Conservation (phyloP, 1,140 invertebrate species). For the Papilio dardanus region DNA sequence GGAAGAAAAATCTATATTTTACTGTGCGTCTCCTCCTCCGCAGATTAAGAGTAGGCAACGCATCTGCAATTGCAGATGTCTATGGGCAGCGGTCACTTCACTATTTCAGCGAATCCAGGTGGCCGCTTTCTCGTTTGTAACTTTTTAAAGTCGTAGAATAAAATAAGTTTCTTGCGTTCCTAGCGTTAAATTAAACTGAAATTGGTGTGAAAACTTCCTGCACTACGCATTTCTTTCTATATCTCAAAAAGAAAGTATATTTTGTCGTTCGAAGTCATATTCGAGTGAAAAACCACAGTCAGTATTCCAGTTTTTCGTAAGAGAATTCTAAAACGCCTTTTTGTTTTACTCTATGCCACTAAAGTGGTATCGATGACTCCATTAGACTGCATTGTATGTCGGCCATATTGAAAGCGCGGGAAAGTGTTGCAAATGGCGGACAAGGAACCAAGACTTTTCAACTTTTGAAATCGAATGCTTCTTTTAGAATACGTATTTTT, state of each 20-base stretch:
- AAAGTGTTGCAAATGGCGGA: slow-evolving; percentile 30
- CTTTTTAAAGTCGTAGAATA: no score
- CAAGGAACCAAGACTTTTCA: not conserved
- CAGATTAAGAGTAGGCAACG: no score
- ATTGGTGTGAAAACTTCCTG: no score
- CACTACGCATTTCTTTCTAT: not conserved
- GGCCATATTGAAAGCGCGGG: slow-evolving; percentile 29
- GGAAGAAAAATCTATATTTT: no score
- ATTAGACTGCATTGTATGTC: slow-evolving; percentile 22
- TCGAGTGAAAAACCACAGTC: not conserved
- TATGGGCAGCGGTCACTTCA: no score
- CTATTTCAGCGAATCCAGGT: no score
- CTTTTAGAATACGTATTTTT: not conserved
- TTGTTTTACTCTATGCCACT: slow-evolving; percentile 15
- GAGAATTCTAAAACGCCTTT: slow-evolving; percentile 14
- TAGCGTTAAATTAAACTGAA: no score
- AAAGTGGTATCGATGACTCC: slow-evolving; percentile 24
- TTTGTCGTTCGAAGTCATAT: not conserved
- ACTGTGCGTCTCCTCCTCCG: no score
- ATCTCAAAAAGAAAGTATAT: not conserved
- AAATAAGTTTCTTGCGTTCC: no score
- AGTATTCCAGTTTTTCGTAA: not conserved
- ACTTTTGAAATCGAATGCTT: not conserved
- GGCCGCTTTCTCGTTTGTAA: no score
- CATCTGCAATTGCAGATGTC: no score